Base-by-base conservation (phyloP, 2,797 vertebrate genomes). In the Sebastes steindachneri region DNA sequence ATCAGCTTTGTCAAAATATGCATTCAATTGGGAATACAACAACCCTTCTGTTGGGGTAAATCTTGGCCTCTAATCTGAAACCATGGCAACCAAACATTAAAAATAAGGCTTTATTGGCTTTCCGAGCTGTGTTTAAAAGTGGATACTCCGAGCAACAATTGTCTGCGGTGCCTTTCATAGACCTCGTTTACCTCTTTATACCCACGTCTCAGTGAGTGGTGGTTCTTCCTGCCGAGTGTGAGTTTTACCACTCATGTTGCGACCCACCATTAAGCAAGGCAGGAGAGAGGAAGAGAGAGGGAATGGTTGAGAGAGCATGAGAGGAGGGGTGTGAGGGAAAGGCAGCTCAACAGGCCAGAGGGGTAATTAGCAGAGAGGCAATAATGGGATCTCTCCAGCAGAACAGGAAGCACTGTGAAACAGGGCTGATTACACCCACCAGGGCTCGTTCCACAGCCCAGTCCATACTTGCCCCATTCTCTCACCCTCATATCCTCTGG, bases 291-390 rank as follows among this genome's bases (percentile, higher is more conserved):
- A 77, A 70, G 75, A 33, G 26, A 73, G 77, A 63, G 41, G 48
- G 69, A 53, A 81, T 37, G 58, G 63, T 15, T 74, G 70, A 74
- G 59, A 62, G 66, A 64, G 70, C 48, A 25, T 25, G 75, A 70
- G 57, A 62, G 60, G 79, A 45, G 68, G 71, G 53, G 58, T 28
- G 65, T 28, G 65, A 9, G 59, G 72, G 81, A 77, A 81, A 58
- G 63, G 74, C 80, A 85, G 88, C 77, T 73, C 79, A 79, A 84
- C 69, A 68, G 79, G 82, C 86, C 68, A 73, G 57, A 67, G 88
- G 88, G 77, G 82, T 93, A 95, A 95, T 95, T 94, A 92, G 88
- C 92, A 88, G 76, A 71, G 74, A 93, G 86, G 88, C 90, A 91
- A 86, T 94, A 95, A 95, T 91, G 76, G 88, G 82, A 68, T 92